Evolutionary conservation across 2,797 vertebrate species (phyloP), one percentile per base, ranked within the genome.

Genomic region (Labroides dimidiatus): DNA sequence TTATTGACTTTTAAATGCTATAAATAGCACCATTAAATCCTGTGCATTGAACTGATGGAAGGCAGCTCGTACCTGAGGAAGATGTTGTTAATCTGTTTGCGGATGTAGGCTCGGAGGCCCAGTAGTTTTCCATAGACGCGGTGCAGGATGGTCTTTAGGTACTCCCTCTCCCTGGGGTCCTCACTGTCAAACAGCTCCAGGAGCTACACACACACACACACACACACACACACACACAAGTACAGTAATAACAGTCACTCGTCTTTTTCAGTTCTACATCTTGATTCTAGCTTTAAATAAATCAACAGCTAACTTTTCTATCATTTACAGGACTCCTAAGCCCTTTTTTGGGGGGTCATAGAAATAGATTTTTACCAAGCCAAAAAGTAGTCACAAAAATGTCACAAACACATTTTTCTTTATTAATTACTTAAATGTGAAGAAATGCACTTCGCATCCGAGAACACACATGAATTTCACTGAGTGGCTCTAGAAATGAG

Each of bases 41-140:
- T n/a, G 49, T 21, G 50, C 55, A 36, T 24, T 30, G 33, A 47
- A 45, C 49, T 24, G 42, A 39, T 19, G 53, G 48, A 33, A 27
- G 19, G 55, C 17, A 42, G 71, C 20, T 21, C 19, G 77, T 88
- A 97, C 96, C 95, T 95, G 88, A 97, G 95, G 86, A 97, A 97
- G 91, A 97, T 97, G 89, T 97, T 96, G 93, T 96, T 97, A 91
- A 97, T 97, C 84, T 97, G 96, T 87, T 97, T 97, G 84, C 96
- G 96, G 87, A 97, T 97, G 75, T 97, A 97, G 27, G 96, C 96
- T 68, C 96, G 93, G 48, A 97, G 94, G 52, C 96, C 96, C 85
- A 97, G 94, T 83, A 97, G 95, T 89, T 97, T 97, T 88, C 96
- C 96, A 7, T 97, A 97, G 68, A 97, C 96, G 12, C 96, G 95